A percentile compares a stretch with the other conserved stretches of the same genome.
These are phyloP conservation scores for Papilio polytes DNA, from an alignment of 1,140 invertebrate species.

Conservation along the genomic window DNA sequence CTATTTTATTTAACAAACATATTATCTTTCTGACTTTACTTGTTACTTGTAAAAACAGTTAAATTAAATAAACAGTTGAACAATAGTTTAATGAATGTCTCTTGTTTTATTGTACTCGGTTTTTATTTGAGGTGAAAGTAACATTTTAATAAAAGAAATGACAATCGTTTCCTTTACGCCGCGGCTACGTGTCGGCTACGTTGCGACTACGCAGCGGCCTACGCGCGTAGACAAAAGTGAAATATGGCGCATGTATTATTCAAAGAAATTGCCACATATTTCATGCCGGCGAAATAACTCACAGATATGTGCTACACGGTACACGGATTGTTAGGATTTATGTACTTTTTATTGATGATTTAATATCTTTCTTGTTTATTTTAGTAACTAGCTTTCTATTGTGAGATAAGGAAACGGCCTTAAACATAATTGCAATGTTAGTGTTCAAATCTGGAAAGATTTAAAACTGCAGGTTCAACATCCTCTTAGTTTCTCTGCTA, in stretches of 20 bases:
- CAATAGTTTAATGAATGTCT: neutral
- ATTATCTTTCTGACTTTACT: neutral
- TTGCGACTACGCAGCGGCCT: conserved; percentile 17
- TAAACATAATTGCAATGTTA: neutral
- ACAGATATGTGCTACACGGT: conserved; percentile 67
- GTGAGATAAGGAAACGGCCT: neutral
- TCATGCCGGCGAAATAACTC: conserved; percentile 82
- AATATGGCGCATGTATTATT: conserved; percentile 80
- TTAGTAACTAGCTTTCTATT: neutral
- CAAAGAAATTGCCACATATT: conserved; percentile 84
- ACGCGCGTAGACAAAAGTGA: conserved; percentile 54
- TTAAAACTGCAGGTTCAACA: neutral
- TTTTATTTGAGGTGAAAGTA: neutral
- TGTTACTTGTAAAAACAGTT: neutral
- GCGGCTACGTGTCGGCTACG: neutral
- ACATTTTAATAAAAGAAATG: neutral
- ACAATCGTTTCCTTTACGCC: neutral
- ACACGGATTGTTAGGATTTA: conserved; percentile 41
- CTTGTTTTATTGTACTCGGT: neutral
- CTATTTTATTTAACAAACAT: too few species aligned
- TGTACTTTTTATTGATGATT: neutral
- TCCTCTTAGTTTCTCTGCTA: too few species aligned
- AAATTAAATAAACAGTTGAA: neutral
- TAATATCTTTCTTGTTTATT: neutral
- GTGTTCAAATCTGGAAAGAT: neutral